Base-by-base conservation (phyloP, 2,113 vertebrate genomes). In the Oreotrochilus melanogaster region DNA sequence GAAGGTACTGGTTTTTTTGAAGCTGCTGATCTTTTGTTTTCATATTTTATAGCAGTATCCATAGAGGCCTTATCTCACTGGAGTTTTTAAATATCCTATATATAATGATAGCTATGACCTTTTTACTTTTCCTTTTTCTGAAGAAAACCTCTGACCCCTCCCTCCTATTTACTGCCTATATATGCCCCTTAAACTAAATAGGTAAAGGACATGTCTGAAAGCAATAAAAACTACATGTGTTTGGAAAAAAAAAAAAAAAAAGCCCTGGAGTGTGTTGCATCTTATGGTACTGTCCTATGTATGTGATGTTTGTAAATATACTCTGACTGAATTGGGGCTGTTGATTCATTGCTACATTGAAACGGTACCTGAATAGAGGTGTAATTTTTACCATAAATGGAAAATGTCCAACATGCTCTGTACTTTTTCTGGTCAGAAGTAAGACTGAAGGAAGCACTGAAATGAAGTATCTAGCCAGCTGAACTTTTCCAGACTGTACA, bases 161-260 rank as follows among this genome's bases (percentile, higher is more conserved):
- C 18, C 18, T 3, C 33, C 24, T 47, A 5, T 51, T 57, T 57
- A 42, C 12, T 45, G 39, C 39, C 39, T 39, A 8, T 60, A 73
- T 70, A 10, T 78, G 19, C 2, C 9, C 4, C 56, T 2, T 62
- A 18, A 57, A n/a, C 10, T 11, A 60, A 50, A 30, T 72, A 17
- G 5, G 60, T 17, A 86, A 90, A 33, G 6, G 15, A 21, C 8
- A 17, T 58, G 7, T 33, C 43, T 58, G n/a, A 33, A 19, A 7
- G 22, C 13, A 31, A 7, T 27, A 64, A 24, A 45, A 73, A 39
- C 1, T 24, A 53, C 8, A 4, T 1, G 0, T 17, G 0, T 42
- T 31, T 19, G 24, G 51, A 51, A 92, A 86, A 33, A 25, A 78
- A 37, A 37, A 37, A 37, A 37, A 37, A 37, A 37, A 37, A 37